Base-by-base conservation (phyloP, 2,888 invertebrate species). In the Mycalesis mineus region DNA sequence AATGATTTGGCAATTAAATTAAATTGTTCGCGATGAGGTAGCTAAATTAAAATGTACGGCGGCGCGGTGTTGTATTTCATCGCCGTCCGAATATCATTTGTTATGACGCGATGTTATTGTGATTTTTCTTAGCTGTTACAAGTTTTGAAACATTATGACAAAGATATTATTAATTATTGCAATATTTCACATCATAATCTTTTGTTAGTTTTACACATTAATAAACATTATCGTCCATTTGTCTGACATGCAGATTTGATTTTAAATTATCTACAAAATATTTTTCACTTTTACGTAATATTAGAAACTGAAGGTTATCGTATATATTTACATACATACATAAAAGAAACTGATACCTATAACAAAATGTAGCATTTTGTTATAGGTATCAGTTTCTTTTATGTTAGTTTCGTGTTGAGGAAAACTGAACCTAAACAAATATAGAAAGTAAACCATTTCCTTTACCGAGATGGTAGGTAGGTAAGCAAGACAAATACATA, bases 1-100 rank as follows among this genome's bases (percentile, higher is more conserved):
- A 88, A 89, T 86, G 88, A 86, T 89, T 88, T 84, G 85, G 84
- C 87, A 88, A 88, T 89, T 89, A 88, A 88, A 88, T 88, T 89
- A 87, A 88, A 87, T 81, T 82, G 82, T 85, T 84, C 82, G 75
- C 80, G 79, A 82, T 84, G 83, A 84, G 83, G 88, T 84, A 84
- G 87, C 86, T 82, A 81, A 84, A 87, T 87, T 84, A 84, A 86
- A 84, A 86, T 83, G 80, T 77, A 85, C 79, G 75, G 80, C 62
- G 63, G 65, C 78, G 80, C 79, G 78, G 80, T 80, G 82, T 84
- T 78, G 78, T 77, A 70, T 68, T 69, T 68, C 62, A 66, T 65
- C 67, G 71, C 71, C 66, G 70, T 68, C 65, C 68, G 69, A 71
- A 71, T 65, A 72, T 50, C 60, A 64, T 67, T 67, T 59, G 53